Evolutionary conservation across 2,113 vertebrate species (phyloP), one percentile per base, ranked within the genome.

Genomic region (Pituophis catenifer): DNA sequence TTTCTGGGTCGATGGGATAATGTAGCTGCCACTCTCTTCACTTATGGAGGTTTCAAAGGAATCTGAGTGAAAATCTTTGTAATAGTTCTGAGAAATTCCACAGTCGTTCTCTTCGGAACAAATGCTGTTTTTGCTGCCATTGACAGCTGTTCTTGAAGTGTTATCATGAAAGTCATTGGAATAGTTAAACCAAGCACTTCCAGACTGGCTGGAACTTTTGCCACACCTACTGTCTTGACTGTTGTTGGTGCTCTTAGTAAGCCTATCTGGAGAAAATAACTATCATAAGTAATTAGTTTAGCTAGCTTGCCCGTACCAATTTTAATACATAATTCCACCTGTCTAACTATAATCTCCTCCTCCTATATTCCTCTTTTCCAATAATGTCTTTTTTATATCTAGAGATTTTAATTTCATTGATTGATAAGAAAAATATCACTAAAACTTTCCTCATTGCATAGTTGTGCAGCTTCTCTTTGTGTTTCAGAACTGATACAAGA

Each of bases 31-130:
- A 24, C 59, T 5, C 5, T 23, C 75, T 10, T 23, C 38, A 38
- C 44, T 59, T 9, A 12, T 26, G 19, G 59, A 21, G 13, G 1
- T 57, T 92, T 93, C 94, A 6, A 90, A 94, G 48, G n/a, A 90
- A 1, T 55, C 95, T 13, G 96, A 96, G 59, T 94, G 12, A 88
- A 96, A 97, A 86, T 95, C 96, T 92, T 97, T 92, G 0, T 95
- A 95, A 91, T 92, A 93, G 52, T 94, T 17, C 0, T 58, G 91
- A 65, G 87, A 92, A 26, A 26, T 89, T 62, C 93, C 85, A 65
- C 89, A 90, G n/a, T n/a, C 87, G 89, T 90, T 65, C n/a, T 87
- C n/a, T 65, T 87, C 89, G 23, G 89, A 90, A 86, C 29, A 93
- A 62, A 33, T 90, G 48, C 91, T 91, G 65, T 53, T 86, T 1